Conservation (phyloP, 1,140 invertebrate genomes). For the Triops cancriformis region DNA sequence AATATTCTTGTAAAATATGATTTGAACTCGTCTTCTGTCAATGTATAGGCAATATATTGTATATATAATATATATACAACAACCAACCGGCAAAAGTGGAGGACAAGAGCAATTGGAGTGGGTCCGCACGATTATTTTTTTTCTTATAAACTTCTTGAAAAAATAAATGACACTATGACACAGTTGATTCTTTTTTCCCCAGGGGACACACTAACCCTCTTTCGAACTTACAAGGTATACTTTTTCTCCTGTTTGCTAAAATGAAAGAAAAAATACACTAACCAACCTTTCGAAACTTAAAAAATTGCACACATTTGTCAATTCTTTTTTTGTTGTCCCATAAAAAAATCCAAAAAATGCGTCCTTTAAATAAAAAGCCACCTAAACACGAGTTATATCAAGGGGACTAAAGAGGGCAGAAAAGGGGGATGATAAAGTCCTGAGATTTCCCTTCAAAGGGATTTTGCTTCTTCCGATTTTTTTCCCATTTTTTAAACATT, state of each 20-base stretch:
- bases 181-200: background rate
- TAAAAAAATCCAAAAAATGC: background rate
- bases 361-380: background rate
- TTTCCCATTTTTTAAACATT: too few relatives aligned
- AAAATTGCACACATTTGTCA: background rate
- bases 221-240: background rate
- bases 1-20: too few relatives aligned
- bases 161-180: slow-evolving; percentile 14
- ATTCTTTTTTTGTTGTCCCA: background rate
- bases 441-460: background rate
- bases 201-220: background rate
- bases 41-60: slow-evolving; percentile 3
- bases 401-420: background rate
- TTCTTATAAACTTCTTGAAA: slow-evolving; percentile 11
- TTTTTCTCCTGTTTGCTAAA: background rate
- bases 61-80: slow-evolving; percentile 14
- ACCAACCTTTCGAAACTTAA: slow-evolving; percentile 1
- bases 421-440: slow-evolving; percentile 10
- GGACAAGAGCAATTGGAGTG: slow-evolving; percentile 8
- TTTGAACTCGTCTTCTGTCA: background rate
- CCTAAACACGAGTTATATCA: background rate
- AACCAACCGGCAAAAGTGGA: slow-evolving; percentile 12
- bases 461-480: background rate
- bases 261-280: background rate
- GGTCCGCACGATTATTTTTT: slow-evolving; percentile 6